phyloP scores from a whole-genome alignment of 2,888 invertebrate species.

The Caenorhabditis imperialis region DNA sequence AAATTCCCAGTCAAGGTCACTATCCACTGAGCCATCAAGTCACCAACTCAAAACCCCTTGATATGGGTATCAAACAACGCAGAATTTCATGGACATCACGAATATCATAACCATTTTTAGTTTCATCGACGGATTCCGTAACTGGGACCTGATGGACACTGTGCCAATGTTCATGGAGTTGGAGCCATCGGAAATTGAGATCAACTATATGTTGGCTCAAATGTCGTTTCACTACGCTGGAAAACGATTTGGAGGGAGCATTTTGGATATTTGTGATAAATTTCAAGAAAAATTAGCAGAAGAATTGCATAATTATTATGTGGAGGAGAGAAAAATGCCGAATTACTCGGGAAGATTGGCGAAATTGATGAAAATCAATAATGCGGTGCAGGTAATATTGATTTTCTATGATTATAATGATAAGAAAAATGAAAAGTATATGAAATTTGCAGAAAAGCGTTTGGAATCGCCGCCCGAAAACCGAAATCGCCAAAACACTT shows the following conservation, averaged over 20 bases:
- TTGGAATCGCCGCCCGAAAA: conserved; percentile 48
- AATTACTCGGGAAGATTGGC: conserved; percentile 55
- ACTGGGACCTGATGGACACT: too few species aligned
- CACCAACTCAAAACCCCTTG: too few species aligned
- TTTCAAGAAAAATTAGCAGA: conserved; percentile 38
- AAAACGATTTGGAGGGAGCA: conserved; percentile 28
- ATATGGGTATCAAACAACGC: too few species aligned
- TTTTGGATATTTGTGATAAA: conserved; percentile 22
- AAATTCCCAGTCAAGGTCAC: too few species aligned
- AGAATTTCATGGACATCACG: too few species aligned
- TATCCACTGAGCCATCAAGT: too few species aligned
- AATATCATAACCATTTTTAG: too few species aligned
- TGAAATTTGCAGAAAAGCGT: conserved; percentile 49
- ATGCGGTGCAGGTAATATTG: conserved; percentile 60
- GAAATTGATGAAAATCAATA: conserved; percentile 56
- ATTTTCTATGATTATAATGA: too few species aligned
- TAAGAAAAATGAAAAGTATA: too few species aligned
- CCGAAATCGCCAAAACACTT: conserved; percentile 56
- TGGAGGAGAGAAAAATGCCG: conserved; percentile 28
- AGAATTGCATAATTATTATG: conserved; percentile 55
- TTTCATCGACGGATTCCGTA: too few species aligned
- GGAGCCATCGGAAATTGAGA: conserved; percentile 34
- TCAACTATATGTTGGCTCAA: conserved; percentile 53
- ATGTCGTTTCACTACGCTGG: conserved; percentile 49
- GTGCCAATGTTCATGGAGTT: too few species aligned